Percentiles rank a stretch among this genome's conserved stretches.
phyloP scores from a whole-genome alignment of 2,888 invertebrate genomes.

The Syritta pipiens region DNA sequence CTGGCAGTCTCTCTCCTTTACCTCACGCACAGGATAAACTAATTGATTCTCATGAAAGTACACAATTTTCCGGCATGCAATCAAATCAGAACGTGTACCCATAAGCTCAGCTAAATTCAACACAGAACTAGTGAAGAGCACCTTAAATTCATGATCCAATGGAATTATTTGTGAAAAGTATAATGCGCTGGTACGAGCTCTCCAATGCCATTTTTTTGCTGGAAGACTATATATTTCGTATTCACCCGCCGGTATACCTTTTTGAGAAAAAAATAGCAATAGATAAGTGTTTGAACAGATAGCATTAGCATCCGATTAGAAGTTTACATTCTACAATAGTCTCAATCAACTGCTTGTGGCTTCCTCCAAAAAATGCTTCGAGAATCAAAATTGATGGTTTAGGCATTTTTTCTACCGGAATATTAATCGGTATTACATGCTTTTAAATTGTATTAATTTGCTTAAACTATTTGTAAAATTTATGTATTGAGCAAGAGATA shows the following conservation, averaged over 20 bases:
- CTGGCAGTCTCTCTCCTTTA: constrained; percentile 86
- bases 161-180: constrained; percentile 83
- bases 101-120: constrained; percentile 85
- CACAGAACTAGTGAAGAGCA: constrained; percentile 85
- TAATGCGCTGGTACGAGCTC: constrained; percentile 85
- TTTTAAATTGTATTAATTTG: not conserved
- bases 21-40: constrained; percentile 84
- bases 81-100: constrained; percentile 84
- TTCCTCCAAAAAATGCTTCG: constrained; percentile 87
- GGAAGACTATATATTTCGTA: constrained; percentile 82
- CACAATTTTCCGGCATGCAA: constrained; percentile 82
- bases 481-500: not conserved
- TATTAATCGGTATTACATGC: constrained; percentile 1
- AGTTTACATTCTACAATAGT: constrained; percentile 78
- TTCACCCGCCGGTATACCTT: constrained; percentile 75
- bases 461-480: not conserved
- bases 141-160: constrained; percentile 80
- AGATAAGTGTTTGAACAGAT: constrained; percentile 37
- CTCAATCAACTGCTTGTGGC: constrained; percentile 85
- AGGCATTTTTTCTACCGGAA: constrained; percentile 66
- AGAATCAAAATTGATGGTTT: constrained; percentile 81
- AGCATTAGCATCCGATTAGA: not conserved
- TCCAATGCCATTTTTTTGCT: constrained; percentile 90
- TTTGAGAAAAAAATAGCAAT: constrained; percentile 18
- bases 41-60: constrained; percentile 91